Percentiles rank a stretch among this genome's conserved stretches.
phyloP scores from a whole-genome alignment of 2,797 vertebrate genomes.

The Sebastes hubbsi region DNA sequence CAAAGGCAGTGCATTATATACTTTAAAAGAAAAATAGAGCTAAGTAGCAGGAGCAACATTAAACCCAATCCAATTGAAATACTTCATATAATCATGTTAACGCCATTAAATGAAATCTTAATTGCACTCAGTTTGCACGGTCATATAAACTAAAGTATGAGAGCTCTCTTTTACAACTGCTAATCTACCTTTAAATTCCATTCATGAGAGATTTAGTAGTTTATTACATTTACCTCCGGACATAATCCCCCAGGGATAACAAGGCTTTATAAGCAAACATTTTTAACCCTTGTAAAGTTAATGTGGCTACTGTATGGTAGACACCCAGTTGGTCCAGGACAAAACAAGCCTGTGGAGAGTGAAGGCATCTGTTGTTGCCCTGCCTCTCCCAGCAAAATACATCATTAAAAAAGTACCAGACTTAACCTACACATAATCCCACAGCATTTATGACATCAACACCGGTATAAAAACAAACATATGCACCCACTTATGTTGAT shows the following conservation, averaged over 20 bases:
- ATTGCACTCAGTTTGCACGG: too few relatives aligned
- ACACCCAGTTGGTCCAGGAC: slow-evolving; percentile 7
- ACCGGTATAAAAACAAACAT: slow-evolving; percentile 9
- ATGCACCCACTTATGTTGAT: slow-evolving; percentile 45
- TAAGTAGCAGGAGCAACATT: background rate
- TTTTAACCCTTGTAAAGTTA: slow-evolving; percentile 15
- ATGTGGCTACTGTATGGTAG: slow-evolving; percentile 19
- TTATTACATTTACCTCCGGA: background rate
- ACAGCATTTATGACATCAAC: background rate
- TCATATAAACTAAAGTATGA: background rate
- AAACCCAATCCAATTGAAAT: background rate
- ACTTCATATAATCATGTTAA: background rate
- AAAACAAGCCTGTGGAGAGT: slow-evolving; percentile 22
- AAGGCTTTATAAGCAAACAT: slow-evolving; percentile 11
- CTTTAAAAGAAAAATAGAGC: background rate
- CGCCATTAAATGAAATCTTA: background rate
- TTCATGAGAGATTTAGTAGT: background rate
- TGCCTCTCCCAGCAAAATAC: background rate
- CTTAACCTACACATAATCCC: slow-evolving; percentile 11
- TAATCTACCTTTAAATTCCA: background rate
- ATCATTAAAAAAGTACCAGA: background rate
- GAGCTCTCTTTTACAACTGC: background rate
- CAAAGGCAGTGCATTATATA: background rate
- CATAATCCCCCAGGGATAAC: background rate
- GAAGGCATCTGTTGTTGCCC: slow-evolving; percentile 30